Percentiles rank a stretch among this genome's conserved stretches.
These are phyloP conservation scores for Zaprionus inermis DNA, from an alignment of 1,140 invertebrate genomes.

Conservation along the genomic window DNA sequence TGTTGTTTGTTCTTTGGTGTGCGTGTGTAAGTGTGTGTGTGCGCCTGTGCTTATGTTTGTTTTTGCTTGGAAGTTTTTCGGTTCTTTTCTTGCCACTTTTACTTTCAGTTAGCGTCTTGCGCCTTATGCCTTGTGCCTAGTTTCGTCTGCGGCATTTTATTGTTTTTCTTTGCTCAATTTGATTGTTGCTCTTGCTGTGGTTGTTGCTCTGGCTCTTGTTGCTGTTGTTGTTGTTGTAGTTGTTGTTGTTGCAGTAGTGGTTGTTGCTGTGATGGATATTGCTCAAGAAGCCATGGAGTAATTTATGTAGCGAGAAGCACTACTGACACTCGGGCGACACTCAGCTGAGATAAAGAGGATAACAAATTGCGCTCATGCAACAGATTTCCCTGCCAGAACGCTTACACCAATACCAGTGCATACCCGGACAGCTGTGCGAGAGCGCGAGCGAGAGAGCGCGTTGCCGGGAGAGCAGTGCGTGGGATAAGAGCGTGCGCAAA, in stretches of 20 bases:
- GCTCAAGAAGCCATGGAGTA: constrained; percentile 65
- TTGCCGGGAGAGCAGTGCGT: background rate
- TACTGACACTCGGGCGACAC: constrained; percentile 75
- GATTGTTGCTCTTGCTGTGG: constrained; percentile 10
- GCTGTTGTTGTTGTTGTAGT: constrained; percentile 5
- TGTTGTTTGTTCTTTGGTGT: background rate
- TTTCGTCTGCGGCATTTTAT: constrained; percentile 36
- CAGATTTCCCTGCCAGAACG: constrained; percentile 74
- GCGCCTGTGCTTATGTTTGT: constrained; percentile 15
- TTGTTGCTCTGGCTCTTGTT: constrained; percentile 8
- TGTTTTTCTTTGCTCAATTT: constrained; percentile 60
- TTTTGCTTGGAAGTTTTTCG: constrained; percentile 17
- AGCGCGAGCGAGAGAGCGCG: constrained; percentile 2
- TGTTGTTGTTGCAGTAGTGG: background rate
- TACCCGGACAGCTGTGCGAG: constrained; percentile 33
- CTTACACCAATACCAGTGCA: background rate
- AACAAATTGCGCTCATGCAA: constrained; percentile 80
- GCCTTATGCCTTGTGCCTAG: constrained; percentile 23
- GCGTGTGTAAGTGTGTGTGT: background rate
- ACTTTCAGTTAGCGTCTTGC: constrained; percentile 9
- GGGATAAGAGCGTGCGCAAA: constrained; percentile 10
- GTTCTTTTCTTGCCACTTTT: constrained; percentile 22
- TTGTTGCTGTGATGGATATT: constrained; percentile 42
- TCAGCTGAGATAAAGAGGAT: constrained; percentile 80
- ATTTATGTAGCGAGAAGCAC: constrained; percentile 78